Evolutionary conservation across 2,888 invertebrate genomes (phyloP), one percentile per base, ranked within the genome.

Genomic region (Gasteruption jaculator): DNA sequence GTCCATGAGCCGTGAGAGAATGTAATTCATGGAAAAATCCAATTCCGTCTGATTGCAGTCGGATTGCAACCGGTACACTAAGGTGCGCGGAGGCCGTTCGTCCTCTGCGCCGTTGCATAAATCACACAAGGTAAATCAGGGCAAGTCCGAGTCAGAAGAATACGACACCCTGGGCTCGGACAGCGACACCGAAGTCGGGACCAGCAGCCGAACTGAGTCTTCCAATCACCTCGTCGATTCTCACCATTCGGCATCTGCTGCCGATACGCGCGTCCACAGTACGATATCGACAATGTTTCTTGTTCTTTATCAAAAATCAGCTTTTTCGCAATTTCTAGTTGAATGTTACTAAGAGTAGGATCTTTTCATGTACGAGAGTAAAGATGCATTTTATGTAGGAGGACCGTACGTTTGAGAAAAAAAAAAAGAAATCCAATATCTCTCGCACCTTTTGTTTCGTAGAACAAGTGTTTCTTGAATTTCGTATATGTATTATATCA

Each of bases 71-170:
- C 70, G 70, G 64, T 70, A 70, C 68, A 65, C 68, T 65, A 70
- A 68, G 68, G 67, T 69, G 60, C 69, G 70, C 65, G 70, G 70
- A 49, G 63, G 68, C 63, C 68, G 70, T 66, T 66, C 70, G 61
- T 66, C 69, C 67, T 70, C 70, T 61, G 70, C 65, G 59, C 68
- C 67, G 56, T 64, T 70, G 65, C 68, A 69, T 65, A 70, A 70
- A 69, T 61, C 64, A 61, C 68, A 69, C 68, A 70, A 91, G 80
- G 90, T 89, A 84, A 90, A 89, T 84, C 82, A 89, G 83, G 90
- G 91, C 76, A 90, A 89, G 73, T 90, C 90, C 80, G 90, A 91
- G 82, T 90, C 90, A 76, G 90, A 91, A 82, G 91, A 90, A 78
- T 90, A 91, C 79, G 91, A 91, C 78, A 84, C 84, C 64, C 77